Evolutionary conservation across 2,797 vertebrate genomes (phyloP).

Genomic region (Nannoperca obscura): DNA sequence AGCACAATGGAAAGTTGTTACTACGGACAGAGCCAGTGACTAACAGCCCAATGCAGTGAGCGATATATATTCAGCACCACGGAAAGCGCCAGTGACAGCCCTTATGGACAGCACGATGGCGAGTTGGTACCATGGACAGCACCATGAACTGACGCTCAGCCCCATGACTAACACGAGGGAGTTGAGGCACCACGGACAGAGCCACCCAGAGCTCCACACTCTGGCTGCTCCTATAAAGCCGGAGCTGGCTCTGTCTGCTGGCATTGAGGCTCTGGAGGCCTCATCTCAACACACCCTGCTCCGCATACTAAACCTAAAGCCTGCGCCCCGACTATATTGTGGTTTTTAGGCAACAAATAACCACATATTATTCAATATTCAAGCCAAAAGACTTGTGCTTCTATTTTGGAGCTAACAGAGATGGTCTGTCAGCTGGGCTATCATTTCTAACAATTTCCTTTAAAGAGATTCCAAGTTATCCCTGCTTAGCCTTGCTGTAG

Average conservation of each 20-base stretch:
- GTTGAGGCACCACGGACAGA: constrained; percentile 32
- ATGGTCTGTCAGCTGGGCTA: constrained; percentile 13
- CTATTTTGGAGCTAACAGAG: constrained; percentile 7
- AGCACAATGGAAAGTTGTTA: not conserved
- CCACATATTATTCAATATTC: constrained; percentile 3
- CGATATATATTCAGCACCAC: not conserved
- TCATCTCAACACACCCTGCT: constrained; percentile 29
- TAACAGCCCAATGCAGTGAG: not conserved
- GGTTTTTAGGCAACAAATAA: constrained; percentile 20
- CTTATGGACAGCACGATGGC: not conserved
- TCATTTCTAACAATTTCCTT: constrained; percentile 39
- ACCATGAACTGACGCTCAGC: too few species aligned
- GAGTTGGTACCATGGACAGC: constrained; percentile 13
- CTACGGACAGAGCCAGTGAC: not conserved
- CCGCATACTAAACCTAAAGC: constrained; percentile 30
- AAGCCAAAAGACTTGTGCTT: not conserved
- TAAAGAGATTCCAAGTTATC: constrained; percentile 31
- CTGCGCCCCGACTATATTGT: not conserved
- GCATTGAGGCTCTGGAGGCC: constrained; percentile 35
- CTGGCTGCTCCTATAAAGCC: constrained; percentile 31
- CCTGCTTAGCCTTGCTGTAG: constrained; percentile 23
- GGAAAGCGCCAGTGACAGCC: constrained; percentile 6
- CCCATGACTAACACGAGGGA: too few species aligned
- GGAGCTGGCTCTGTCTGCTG: constrained; percentile 26
- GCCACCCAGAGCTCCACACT: not conserved